Evolutionary conservation across 1,140 invertebrate species (phyloP), one percentile per base, ranked within the genome.

Genomic region (Campoletis sonorensis): DNA sequence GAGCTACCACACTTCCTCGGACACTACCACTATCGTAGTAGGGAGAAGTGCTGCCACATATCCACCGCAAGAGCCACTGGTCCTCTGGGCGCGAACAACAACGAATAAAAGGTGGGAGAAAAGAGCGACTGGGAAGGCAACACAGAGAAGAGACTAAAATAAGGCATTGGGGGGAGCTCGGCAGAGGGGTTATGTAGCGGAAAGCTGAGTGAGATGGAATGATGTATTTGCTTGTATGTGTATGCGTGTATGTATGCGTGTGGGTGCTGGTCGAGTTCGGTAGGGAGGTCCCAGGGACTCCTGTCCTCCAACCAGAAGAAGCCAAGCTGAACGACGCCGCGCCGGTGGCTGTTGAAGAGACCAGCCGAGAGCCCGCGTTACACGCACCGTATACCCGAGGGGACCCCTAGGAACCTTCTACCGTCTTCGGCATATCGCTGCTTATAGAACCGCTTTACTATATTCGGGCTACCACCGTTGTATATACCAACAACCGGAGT

Each of bases 241-340:
- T 77, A 79, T 33, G 73, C 23, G 72, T 49, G 68, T 27, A 61
- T 33, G 49, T 73, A 78, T n/a, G 73, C 30, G 79, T 78, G 76
- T 78, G 79, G 79, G 82, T 83, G 77, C 80, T 82, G 85, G 84
- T 75, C 86, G 88, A 89, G 90, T 91, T 90, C 91, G 89, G 91
- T 92, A 92, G 91, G 91, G 91, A 92, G 91, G 91, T 91, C 90
- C 87, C 87, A 78, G 78, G 68, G 79, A 75, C 82, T 82, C 84
- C 86, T 86, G 89, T 88, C 90, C 89, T 91, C 90, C 90, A 91
- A 91, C 91, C 91, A 91, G 90, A 91, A 91, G 90, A 90, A 91
- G 90, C 89, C 51, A 54, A 54, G 76, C 27, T 85, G 85, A 85
- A 88, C 83, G 83, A 83, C 81, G 85, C 72, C 77, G 84, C 18